Evolutionary conservation across 53 echinoderm and acorn worm genomes (phyloP), one percentile per base, ranked within the genome.

Genomic region (Actinopyga echinites): DNA sequence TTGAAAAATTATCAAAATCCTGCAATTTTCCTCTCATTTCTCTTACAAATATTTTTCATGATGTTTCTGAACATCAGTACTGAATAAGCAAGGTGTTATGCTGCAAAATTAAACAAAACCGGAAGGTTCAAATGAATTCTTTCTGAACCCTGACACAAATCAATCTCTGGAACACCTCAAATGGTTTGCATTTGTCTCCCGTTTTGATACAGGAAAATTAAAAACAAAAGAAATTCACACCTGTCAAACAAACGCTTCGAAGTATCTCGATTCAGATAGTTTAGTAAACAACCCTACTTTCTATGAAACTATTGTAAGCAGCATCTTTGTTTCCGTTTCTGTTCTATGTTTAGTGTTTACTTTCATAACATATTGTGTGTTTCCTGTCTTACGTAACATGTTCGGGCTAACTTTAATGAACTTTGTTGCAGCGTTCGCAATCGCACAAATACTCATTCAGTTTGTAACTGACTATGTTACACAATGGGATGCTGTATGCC

Each of bases 351-450:
- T 87, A 7, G 15, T 75, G 0, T 56, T 82, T 21, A 87, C 87
- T 0, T 31, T 87, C 6, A 17, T 33, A 13, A 74, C 73, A 31
- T 87, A 87, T 43, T 82, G 44, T 32, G 21, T 74, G 0, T 30
- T 87, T 45, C 64, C 60, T 21, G 36, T 69, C 21, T 62, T 87
- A 40, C 71, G 87, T 11, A 87, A 69, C 33, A 69, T 74, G 24
- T 82, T 71, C 7, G 87, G 87, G 28, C 4, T 82, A 21, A 73
- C 74, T 36, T 59, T 87, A 30, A 82, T 87, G 61, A 69, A 71
- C 54, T 87, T 87, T 63, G 56, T 65, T 71, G 31, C 40, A 15
- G 65, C 74, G 17, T 42, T 87, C 20, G 36, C 62, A 13, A 43
- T 82, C 9, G 77, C 62, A 3, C 87, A 82, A 22, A 15, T 87